Percentiles rank a stretch among this genome's conserved stretches.
These are phyloP conservation scores for Desmophyllum pertusum DNA, from an alignment of 92 coral and sea anemone species.

Conservation along the genomic window DNA sequence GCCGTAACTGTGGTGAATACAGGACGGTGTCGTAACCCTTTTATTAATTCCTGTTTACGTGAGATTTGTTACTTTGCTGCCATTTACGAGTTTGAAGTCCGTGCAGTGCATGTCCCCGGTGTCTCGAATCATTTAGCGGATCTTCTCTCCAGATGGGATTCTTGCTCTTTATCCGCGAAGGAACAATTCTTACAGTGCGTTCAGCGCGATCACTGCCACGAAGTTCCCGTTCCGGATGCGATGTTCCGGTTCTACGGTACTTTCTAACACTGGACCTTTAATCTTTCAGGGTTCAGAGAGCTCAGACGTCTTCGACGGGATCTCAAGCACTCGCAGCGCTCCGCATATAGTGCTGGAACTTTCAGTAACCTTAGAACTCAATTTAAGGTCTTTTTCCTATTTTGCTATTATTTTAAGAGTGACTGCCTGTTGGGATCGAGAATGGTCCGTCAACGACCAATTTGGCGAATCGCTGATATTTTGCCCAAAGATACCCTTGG, in stretches of 20 bases:
- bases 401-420: no score
- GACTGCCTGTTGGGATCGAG: no score
- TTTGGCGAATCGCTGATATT: no score
- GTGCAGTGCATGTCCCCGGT: conserved; percentile 47
- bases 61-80: conserved; percentile 39
- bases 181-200: not conserved
- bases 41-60: conserved; percentile 24
- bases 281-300: no score
- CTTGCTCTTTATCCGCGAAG: not conserved
- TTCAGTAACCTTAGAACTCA: not conserved
- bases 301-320: not conserved
- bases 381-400: no score
- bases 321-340: not conserved
- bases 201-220: not conserved
- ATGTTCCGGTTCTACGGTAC: not conserved
- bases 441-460: no score
- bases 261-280: not conserved
- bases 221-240: not conserved
- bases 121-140: conserved; percentile 19
- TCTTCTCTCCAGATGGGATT: conserved; percentile 36
- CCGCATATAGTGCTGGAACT: not conserved
- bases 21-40: conserved; percentile 11
- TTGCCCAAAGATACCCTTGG: no score
- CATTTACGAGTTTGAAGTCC: conserved; percentile 23
- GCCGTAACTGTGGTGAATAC: conserved; percentile 21